Conservation (phyloP, 2,888 invertebrate genomes). For the Rhingia rostrata region DNA sequence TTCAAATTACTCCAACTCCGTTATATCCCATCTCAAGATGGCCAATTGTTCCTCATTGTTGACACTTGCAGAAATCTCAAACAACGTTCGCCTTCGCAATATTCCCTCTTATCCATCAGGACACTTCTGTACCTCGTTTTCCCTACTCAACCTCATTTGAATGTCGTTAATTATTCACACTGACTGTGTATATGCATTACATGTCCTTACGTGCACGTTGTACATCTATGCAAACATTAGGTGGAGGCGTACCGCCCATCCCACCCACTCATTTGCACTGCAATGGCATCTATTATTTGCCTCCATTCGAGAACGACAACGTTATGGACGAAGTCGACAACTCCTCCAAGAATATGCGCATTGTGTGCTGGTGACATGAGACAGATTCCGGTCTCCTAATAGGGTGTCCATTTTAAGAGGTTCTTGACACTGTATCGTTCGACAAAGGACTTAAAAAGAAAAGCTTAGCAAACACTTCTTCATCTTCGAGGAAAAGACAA, state of each 20-base stretch:
- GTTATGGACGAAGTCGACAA: neutral
- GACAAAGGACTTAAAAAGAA: constrained; percentile 69
- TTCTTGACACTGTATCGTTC: constrained; percentile 75
- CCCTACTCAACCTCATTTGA: constrained; percentile 62
- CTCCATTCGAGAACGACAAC: constrained; percentile 23
- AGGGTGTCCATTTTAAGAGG: constrained; percentile 76
- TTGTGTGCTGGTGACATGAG: constrained; percentile 63
- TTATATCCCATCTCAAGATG: too few species aligned
- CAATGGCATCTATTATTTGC: constrained; percentile 62
- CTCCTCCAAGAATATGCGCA: constrained; percentile 69
- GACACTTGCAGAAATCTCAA: too few species aligned
- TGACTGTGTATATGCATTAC: constrained; percentile 44
- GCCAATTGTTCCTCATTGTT: too few species aligned
- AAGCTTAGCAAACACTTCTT: constrained; percentile 73
- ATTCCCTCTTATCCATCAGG: constrained; percentile 11
- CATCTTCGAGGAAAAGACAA: constrained; percentile 41
- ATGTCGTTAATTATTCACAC: constrained; percentile 73
- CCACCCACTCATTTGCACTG: constrained; percentile 31
- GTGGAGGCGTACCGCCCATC: neutral
- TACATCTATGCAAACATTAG: constrained; percentile 30
- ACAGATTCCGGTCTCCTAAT: constrained; percentile 74
- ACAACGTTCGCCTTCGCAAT: neutral
- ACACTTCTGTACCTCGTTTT: constrained; percentile 14
- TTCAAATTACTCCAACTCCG: too few species aligned
- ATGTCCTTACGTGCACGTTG: constrained; percentile 47